Evolutionary conservation across 2,888 invertebrate genomes (phyloP).

Genomic region (Pammene aurita): DNA sequence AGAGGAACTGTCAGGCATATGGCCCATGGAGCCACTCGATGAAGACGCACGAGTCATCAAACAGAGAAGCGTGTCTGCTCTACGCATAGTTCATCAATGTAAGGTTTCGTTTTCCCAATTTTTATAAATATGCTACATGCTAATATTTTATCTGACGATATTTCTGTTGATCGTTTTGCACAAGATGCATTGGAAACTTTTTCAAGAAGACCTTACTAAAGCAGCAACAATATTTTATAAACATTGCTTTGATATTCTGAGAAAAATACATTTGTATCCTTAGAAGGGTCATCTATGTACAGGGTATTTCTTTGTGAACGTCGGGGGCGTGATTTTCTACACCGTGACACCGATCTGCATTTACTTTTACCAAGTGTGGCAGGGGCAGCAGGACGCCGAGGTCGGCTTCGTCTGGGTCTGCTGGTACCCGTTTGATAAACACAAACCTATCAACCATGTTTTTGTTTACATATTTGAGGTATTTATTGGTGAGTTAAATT

Average conservation of each 20-base stretch:
- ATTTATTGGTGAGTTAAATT: slow-evolving; percentile 62
- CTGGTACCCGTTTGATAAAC: slow-evolving; percentile 78
- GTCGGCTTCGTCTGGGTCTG: slow-evolving; percentile 74
- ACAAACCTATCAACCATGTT: slow-evolving; percentile 62
- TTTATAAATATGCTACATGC: too few relatives aligned
- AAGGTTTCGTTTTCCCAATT: slow-evolving; percentile 33
- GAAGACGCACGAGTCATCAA: slow-evolving; percentile 63
- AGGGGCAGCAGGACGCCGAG: slow-evolving; percentile 54
- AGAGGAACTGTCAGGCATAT: slow-evolving; percentile 67
- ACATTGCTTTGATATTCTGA: too few relatives aligned
- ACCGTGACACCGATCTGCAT: slow-evolving; percentile 69
- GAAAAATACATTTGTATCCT: not conserved
- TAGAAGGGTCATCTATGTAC: too few relatives aligned
- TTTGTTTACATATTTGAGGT: slow-evolving; percentile 73
- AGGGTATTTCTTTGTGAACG: slow-evolving; percentile 71
- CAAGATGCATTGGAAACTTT: too few relatives aligned
- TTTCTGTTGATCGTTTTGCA: too few relatives aligned
- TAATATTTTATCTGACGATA: too few relatives aligned
- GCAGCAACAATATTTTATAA: too few relatives aligned
- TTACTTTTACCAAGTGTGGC: slow-evolving; percentile 60
- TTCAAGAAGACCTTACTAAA: too few relatives aligned
- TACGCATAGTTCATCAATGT: slow-evolving; percentile 69
- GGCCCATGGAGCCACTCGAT: slow-evolving; percentile 70
- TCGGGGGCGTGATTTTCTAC: slow-evolving; percentile 72
- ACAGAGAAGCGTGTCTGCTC: slow-evolving; percentile 61